Conservation (phyloP, 2,113 vertebrate species). For the Pelobates fuscus region DNA sequence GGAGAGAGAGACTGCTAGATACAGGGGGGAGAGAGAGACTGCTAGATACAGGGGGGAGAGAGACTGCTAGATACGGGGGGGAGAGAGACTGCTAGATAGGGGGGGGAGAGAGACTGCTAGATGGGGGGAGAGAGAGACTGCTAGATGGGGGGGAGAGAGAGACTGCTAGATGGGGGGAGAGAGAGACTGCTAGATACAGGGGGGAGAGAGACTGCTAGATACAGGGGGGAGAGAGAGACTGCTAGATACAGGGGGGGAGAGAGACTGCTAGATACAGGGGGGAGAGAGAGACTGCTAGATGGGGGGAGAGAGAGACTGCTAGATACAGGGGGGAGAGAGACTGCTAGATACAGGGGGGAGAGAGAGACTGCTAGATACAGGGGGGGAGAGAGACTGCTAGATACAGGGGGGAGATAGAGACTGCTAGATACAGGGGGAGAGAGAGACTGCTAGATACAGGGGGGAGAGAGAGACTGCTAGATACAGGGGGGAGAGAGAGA, state of each 20-base stretch:
- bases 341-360: too few relatives aligned
- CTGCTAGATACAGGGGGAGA: neutral
- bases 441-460: neutral
- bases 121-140: neutral
- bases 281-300: neutral
- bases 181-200: constrained; percentile 6
- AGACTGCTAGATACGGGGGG: neutral
- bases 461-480: neutral
- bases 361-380: too few relatives aligned
- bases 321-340: neutral
- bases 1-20: neutral
- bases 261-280: neutral
- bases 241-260: neutral
- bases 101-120: neutral
- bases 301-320: neutral
- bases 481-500: constrained; percentile 14
- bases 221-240: neutral
- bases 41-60: neutral
- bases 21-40: neutral
- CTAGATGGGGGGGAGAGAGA: constrained; percentile 18
- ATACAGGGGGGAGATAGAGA: neutral
- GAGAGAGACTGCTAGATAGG: neutral
- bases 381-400: neutral
- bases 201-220: neutral
- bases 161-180: neutral